Conservation (phyloP, 1,140 invertebrate species). For the Penaeus japonicus region DNA sequence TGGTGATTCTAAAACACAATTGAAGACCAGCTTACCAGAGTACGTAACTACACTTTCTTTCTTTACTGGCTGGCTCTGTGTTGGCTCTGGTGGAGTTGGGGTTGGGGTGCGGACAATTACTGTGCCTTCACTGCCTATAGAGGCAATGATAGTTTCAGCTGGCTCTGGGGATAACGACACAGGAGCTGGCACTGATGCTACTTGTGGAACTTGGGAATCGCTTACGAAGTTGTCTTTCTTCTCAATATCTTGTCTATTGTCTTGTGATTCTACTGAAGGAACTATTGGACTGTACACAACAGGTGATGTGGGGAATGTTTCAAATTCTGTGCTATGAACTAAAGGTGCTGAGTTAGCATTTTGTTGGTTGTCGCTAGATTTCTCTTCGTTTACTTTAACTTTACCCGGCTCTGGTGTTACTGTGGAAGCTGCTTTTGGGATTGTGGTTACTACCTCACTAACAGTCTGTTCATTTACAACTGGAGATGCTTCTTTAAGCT, state of each 20-base stretch:
- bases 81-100: conserved; percentile 48
- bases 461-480: not conserved
- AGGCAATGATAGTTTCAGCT: conserved; percentile 54
- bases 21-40: conserved; percentile 46
- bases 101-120: conserved; percentile 59
- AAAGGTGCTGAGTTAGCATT: too few relatives aligned
- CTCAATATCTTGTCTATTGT: too few relatives aligned
- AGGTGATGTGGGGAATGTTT: too few relatives aligned
- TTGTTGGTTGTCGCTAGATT: too few relatives aligned
- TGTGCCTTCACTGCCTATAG: conserved; percentile 58
- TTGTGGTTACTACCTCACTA: too few relatives aligned
- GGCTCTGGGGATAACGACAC: conserved; percentile 17
- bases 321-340: too few relatives aligned
- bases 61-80: conserved; percentile 28
- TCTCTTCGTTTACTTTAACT: too few relatives aligned
- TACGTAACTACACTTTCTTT: conserved; percentile 56
- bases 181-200: not conserved
- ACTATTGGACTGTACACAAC: too few relatives aligned
- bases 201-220: not conserved
- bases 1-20: not conserved
- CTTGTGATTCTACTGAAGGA: too few relatives aligned
- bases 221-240: too few relatives aligned
- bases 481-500: not conserved
- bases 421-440: too few relatives aligned
- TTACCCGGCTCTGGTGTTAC: too few relatives aligned